Evolutionary conservation across 2,113 vertebrate species (phyloP).

Genomic region (Sylvilagus bachmani): DNA sequence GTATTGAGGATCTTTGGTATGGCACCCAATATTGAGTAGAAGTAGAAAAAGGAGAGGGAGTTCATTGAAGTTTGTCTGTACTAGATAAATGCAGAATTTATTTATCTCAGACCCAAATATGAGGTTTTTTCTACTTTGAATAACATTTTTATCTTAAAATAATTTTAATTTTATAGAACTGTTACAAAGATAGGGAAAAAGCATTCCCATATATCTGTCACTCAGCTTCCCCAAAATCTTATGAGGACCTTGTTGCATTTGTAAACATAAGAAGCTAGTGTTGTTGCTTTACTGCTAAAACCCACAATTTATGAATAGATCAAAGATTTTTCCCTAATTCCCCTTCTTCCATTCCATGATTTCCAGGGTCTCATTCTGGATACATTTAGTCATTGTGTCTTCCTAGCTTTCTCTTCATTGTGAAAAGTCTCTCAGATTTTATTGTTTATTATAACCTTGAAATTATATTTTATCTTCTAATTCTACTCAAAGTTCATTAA

Average conservation of each 20-base stretch:
- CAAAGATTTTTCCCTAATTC: not conserved
- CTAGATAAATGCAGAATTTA: not conserved
- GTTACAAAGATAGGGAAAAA: not conserved
- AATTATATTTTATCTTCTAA: not conserved
- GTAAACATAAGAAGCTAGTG: not conserved
- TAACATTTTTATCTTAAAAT: not conserved
- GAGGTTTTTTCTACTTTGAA: not conserved
- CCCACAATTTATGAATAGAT: not conserved
- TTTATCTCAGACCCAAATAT: not conserved
- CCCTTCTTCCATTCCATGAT: not conserved
- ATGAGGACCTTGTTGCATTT: not conserved
- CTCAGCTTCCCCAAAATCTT: not conserved
- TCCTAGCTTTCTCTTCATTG: not conserved
- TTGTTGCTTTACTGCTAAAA: not conserved
- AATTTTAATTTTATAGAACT: not conserved
- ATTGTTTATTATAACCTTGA: constrained; percentile 1
- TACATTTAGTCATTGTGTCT: not conserved
- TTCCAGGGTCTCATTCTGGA: not conserved
- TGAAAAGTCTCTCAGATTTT: not conserved
- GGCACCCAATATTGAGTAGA: not conserved
- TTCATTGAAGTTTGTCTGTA: not conserved
- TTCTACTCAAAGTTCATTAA: constrained; percentile 7
- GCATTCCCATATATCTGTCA: not conserved
- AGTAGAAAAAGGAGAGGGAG: not conserved
- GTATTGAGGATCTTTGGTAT: not conserved